These are phyloP conservation scores for Siniperca chuatsi DNA, from an alignment of 2,113 vertebrate genomes.

Conservation along the genomic window DNA sequence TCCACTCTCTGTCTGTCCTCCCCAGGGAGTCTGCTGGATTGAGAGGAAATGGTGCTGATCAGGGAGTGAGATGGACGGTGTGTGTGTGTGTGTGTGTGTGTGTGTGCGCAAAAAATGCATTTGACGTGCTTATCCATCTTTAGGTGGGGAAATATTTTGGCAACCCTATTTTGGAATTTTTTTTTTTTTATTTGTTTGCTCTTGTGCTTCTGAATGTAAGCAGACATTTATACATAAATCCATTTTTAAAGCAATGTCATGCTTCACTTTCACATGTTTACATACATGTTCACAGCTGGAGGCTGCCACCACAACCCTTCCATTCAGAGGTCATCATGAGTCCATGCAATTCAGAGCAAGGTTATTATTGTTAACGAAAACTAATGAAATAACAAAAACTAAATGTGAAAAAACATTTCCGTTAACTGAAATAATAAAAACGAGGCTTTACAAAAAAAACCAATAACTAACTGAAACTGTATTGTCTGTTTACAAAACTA, in stretches of 20 bases:
- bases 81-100: neutral
- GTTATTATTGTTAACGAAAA: too few species aligned
- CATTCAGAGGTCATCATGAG: neutral
- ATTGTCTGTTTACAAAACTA: too few species aligned
- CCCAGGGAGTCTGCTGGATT: conserved; percentile 47
- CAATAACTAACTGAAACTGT: too few species aligned
- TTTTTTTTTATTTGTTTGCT: neutral
- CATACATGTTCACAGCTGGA: neutral
- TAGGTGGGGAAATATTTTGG: neutral
- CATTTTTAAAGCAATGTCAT: neutral
- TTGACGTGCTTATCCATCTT: conserved; percentile 4
- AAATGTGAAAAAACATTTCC: too few species aligned
- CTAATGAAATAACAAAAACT: too few species aligned
- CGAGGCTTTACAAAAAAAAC: too few species aligned
- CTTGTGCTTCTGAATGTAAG: neutral
- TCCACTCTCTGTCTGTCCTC: conserved; percentile 34
- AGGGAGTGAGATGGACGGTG: conserved; percentile 24
- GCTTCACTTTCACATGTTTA: too few species aligned
- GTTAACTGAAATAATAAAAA: too few species aligned
- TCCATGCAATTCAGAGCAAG: too few species aligned
- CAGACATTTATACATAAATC: neutral
- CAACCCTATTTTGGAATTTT: neutral
- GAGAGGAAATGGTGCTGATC: conserved; percentile 62
- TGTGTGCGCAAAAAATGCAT: neutral
- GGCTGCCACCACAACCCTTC: neutral